Conservation (phyloP, 1,140 invertebrate species). For the Bombyx mori region DNA sequence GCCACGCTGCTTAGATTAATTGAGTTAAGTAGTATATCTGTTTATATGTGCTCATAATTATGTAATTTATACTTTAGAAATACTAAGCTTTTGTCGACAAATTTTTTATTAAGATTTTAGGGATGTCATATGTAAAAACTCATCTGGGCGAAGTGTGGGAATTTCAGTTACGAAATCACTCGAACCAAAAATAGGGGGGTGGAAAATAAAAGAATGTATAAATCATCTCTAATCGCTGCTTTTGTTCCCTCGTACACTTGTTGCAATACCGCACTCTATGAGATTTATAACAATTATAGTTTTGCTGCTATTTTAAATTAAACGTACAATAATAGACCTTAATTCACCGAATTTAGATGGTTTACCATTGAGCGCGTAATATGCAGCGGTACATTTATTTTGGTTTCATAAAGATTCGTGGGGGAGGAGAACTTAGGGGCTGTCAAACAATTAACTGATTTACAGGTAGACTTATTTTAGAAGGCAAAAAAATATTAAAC, state of each 20-base stretch:
- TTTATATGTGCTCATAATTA: too few species aligned
- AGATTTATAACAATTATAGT: constrained; percentile 19
- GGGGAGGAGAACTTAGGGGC: constrained; percentile 53
- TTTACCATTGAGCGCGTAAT: not conserved
- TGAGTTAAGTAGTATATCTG: too few species aligned
- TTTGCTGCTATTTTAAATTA: constrained; percentile 1
- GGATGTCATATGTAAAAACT: too few species aligned
- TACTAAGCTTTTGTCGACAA: too few species aligned
- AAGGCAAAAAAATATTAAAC: constrained; percentile 32
- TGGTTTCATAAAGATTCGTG: constrained; percentile 16
- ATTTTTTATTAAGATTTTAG: too few species aligned
- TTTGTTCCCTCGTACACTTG: constrained; percentile 58
- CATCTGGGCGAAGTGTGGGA: constrained; percentile 38
- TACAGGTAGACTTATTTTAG: constrained; percentile 57
- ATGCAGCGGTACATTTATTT: constrained; percentile 1
- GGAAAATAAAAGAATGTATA: constrained; percentile 62
- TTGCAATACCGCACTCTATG: constrained; percentile 43
- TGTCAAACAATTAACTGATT: constrained; percentile 57
- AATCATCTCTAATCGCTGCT: constrained; percentile 61
- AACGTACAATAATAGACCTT: not conserved
- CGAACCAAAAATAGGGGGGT: constrained; percentile 39
- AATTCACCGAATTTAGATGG: not conserved
- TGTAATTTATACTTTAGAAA: too few species aligned
- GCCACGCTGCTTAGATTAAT: too few species aligned
- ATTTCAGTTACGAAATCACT: constrained; percentile 58